Evolutionary conservation across 2,888 invertebrate species (phyloP).

Genomic region (Fragum sueziense): DNA sequence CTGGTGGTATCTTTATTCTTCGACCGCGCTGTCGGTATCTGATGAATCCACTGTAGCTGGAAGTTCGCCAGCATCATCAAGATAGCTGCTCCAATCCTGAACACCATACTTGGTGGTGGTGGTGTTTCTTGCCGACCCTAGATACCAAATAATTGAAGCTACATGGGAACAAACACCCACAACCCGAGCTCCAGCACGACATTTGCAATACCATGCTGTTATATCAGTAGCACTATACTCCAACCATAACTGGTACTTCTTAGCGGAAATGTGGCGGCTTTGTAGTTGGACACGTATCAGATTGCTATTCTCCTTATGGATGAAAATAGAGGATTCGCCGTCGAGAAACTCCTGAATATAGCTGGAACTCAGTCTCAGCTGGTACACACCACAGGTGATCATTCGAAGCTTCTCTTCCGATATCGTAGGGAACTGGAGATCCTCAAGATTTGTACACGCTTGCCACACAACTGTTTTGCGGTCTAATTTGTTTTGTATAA

Average conservation of each 20-base stretch:
- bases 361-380: slow-evolving; percentile 38
- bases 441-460: background rate
- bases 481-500: slow-evolving; percentile 24
- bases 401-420: slow-evolving; percentile 23
- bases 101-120: no score
- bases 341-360: slow-evolving; percentile 44
- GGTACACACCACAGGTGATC: slow-evolving; percentile 41
- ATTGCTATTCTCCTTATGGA: slow-evolving; percentile 19
- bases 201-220: slow-evolving; percentile 43
- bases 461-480: background rate
- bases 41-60: no score
- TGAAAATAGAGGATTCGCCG: slow-evolving; percentile 25
- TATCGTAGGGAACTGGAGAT: slow-evolving; percentile 34
- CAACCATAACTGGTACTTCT: slow-evolving; percentile 38
- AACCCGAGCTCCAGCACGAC: slow-evolving; percentile 35
- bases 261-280: slow-evolving; percentile 41
- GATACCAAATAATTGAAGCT: slow-evolving; percentile 45
- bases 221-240: slow-evolving; percentile 14
- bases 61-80: no score
- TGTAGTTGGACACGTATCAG: slow-evolving; percentile 35
- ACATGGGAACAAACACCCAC: slow-evolving; percentile 48
- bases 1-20: no score
- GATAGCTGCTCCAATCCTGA: no score
- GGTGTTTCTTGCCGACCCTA: background rate
- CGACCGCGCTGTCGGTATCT: no score